Percentiles rank a stretch among this genome's conserved stretches.
Evolutionary conservation across 2,888 invertebrate species (phyloP).

Genomic region (Eumerus sabulonum): DNA sequence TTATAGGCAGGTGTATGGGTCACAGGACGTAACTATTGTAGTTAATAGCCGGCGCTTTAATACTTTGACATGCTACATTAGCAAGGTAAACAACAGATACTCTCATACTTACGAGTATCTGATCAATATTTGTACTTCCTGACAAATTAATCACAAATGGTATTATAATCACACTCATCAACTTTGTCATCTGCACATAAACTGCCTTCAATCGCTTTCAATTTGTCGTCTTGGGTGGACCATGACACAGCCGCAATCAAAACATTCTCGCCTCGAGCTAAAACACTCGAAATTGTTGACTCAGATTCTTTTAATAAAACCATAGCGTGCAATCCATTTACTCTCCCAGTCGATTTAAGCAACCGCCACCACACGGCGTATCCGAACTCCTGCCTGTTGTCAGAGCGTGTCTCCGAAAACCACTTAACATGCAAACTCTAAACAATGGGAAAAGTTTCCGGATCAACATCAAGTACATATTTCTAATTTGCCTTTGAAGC

Average conservation of each 20-base stretch:
- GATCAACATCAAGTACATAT: conserved; percentile 49
- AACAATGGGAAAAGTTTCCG: conserved; percentile 49
- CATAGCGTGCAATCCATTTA: conserved; percentile 29
- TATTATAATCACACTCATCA: conserved; percentile 22
- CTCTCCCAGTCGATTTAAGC: conserved; percentile 3
- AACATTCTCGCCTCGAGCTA: conserved; percentile 19
- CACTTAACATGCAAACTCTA: conserved; percentile 36
- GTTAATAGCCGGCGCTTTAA: no score
- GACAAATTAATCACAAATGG: conserved; percentile 31
- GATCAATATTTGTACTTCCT: conserved; percentile 25
- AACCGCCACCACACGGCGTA: neutral
- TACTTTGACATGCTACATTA: conserved; percentile 16
- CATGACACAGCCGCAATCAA: conserved; percentile 15
- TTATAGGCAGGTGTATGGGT: no score
- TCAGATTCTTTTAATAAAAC: conserved; percentile 11
- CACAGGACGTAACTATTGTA: no score
- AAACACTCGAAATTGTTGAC: conserved; percentile 34
- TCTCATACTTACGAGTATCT: neutral
- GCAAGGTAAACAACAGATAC: conserved; percentile 27
- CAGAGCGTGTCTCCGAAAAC: conserved; percentile 22
- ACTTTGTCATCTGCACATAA: neutral
- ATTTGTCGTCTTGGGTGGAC: neutral
- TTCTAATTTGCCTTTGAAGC: conserved; percentile 39
- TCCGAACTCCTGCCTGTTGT: no score
- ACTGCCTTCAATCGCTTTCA: neutral